Percentiles rank a stretch among this genome's conserved stretches.
Evolutionary conservation across 2,797 vertebrate genomes (phyloP).

Genomic region (Dermochelys coriacea): DNA sequence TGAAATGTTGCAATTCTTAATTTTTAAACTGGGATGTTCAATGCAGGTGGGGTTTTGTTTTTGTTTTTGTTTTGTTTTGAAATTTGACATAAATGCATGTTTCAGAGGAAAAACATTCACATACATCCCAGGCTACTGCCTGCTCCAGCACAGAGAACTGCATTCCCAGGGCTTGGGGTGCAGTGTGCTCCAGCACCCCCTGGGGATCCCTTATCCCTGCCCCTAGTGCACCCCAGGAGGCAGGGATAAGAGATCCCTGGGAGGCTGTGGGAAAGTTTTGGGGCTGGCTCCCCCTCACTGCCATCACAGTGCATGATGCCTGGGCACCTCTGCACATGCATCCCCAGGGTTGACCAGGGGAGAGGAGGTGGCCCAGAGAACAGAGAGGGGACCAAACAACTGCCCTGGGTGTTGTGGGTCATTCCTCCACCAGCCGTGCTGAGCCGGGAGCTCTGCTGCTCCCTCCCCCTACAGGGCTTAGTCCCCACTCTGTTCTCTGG

Average conservation of each 20-base stretch:
- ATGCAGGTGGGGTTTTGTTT: not conserved
- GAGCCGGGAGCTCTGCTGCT: not conserved
- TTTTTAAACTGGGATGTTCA: not conserved
- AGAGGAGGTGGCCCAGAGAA: not conserved
- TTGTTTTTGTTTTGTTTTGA: no score
- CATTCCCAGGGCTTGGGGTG: not conserved
- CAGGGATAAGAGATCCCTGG: not conserved
- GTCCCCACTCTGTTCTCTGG: not conserved
- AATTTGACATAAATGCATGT: not conserved
- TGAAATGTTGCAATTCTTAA: not conserved
- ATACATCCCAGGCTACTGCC: not conserved
- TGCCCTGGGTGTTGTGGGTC: not conserved
- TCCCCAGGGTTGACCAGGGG: not conserved
- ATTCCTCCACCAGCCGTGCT: not conserved
- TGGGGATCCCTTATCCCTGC: not conserved
- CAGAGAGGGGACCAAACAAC: not conserved
- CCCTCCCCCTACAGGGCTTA: not conserved
- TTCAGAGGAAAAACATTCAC: not conserved
- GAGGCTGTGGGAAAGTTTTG: not conserved
- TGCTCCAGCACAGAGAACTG: not conserved
- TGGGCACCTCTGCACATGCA: not conserved
- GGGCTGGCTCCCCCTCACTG: not conserved
- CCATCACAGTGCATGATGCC: not conserved
- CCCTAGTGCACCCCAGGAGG: not conserved
- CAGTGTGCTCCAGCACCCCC: not conserved